Base-by-base conservation (phyloP, 2,888 invertebrate genomes). In the Drosophila austrosaltans region DNA sequence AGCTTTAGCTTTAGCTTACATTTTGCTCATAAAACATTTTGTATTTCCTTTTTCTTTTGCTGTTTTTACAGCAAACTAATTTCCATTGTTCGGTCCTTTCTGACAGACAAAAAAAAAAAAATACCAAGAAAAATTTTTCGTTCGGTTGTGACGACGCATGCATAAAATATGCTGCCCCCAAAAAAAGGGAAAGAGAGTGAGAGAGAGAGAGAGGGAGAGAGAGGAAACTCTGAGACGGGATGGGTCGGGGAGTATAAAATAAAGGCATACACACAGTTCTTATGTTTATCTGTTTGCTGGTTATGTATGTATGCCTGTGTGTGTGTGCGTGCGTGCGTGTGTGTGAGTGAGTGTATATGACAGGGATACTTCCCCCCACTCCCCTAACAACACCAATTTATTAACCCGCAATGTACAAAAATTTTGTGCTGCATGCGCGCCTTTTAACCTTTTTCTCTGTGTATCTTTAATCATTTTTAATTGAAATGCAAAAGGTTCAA, bases 391-490 rank as follows among this genome's bases (percentile, higher is more conserved):
- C 28, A 60, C 60, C 76, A 78, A 87, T 58, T 78, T 84, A 78
- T 84, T 81, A 78, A 70, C 62, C 73, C 81, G 76, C 68, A 81
- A 86, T 72, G 48, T 2, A 30, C 6, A 4, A 60, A 62, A 22
- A 75, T 68, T 81, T 82, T 82, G 70, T 82, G 87, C 81, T 86
- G 87, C 69, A 84, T 76, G 66, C 66, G 66, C 66, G 66, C 69
- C 77, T 67, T 81, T 81, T 75, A 79, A 75, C 79, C 79, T 75
- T 78, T 82, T 83, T 69, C 75, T 75, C 56, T 77, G 80, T 76
- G 75, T 87, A 75, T 79, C 80, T 87, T 87, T 74, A 82, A 85
- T 87, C 72, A 82, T 79, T 85, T 82, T 85, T 82, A 85, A 82
- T 87, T 82, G 80, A 85, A 82, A 69, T 67, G 69, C 64, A 69